Evolutionary conservation across 1,140 invertebrate species (phyloP), one percentile per base, ranked within the genome.

Genomic region (Homarus americanus): DNA sequence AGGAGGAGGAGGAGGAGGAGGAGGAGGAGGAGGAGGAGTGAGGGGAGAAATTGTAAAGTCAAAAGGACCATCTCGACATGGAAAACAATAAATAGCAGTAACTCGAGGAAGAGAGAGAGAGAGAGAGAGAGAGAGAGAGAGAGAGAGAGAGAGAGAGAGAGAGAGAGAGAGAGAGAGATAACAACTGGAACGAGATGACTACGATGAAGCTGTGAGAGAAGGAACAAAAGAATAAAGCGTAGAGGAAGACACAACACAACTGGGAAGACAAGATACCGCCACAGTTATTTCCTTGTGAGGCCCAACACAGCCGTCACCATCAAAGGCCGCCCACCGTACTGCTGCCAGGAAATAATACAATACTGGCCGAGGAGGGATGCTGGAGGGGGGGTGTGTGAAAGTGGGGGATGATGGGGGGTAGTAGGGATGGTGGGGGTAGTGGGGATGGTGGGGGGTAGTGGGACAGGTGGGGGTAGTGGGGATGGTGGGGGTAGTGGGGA

Each of bases 271-370:
- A 78, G 75, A 78, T 41, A 38, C 75, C 40, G 28, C 24, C 36
- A 28, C 75, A 41, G 75, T 78, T 78, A 78, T 78, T 78, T 78
- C 75, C 75, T 41, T n/a, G 75, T 41, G 40, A 78, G 75, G 75
- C 44, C n/a, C 75, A 24, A 40, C 75, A 78, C 28, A 41, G 75
- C 38, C 38, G n/a, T 28, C 38, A 34, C 17, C 75, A 49, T 78
- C 75, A 78, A 78, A 78, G 75, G 40, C 36, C 75, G 44, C 44
- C 75, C 38, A 20, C 36, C 75, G 75, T 41, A 78, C 75, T n/a
- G n/a, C n/a, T 78, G 38, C 34, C 75, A 78, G 75, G 75, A 41
- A 78, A 78, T 78, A 41, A 78, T 41, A 78, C 75, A 78, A 78
- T 78, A 44, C 75, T 78, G 75, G 75, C 75, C 44, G 75, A 78